Conservation (phyloP, 2,888 invertebrate genomes). For the Odontocolon sp. region DNA sequence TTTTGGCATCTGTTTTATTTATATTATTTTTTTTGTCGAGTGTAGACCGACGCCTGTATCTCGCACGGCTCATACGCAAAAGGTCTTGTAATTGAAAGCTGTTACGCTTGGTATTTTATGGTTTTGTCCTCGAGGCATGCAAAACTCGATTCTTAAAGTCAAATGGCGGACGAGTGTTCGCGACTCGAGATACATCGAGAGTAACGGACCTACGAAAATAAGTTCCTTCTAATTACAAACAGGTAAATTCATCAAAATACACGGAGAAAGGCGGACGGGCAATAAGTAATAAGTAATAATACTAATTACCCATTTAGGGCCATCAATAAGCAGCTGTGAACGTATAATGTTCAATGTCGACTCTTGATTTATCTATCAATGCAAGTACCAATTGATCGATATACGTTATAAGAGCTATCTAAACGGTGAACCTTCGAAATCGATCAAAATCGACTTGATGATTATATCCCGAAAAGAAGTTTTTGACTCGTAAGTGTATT, state of each 20-base stretch:
- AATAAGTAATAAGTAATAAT: slow-evolving; percentile 20
- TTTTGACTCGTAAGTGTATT: too few relatives aligned
- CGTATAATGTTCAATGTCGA: slow-evolving; percentile 6
- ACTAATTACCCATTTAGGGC: slow-evolving; percentile 19
- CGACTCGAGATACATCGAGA: slow-evolving; percentile 13
- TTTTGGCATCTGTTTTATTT: too few relatives aligned
- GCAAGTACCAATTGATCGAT: neutral
- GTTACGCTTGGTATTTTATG: slow-evolving; percentile 79
- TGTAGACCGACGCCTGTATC: slow-evolving; percentile 25
- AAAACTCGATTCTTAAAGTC: slow-evolving; percentile 75
- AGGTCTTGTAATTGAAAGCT: slow-evolving; percentile 78
- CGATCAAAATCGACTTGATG: too few relatives aligned
- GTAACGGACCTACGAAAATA: slow-evolving; percentile 70
- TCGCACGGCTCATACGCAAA: slow-evolving; percentile 66
- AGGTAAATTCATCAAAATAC: slow-evolving; percentile 74
- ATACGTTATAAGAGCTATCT: too few relatives aligned
- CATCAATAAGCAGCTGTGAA: neutral
- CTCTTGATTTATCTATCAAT: neutral
- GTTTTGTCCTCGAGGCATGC: slow-evolving; percentile 75
- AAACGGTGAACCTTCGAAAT: too few relatives aligned
- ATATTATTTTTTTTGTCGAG: slow-evolving; percentile 12
- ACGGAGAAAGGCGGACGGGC: neutral
- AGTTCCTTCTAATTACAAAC: slow-evolving; percentile 75
- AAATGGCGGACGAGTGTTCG: slow-evolving; percentile 40
- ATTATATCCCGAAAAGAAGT: too few relatives aligned